Base-by-base conservation (phyloP, 2,888 invertebrate species). In the Diogma glabrata region DNA sequence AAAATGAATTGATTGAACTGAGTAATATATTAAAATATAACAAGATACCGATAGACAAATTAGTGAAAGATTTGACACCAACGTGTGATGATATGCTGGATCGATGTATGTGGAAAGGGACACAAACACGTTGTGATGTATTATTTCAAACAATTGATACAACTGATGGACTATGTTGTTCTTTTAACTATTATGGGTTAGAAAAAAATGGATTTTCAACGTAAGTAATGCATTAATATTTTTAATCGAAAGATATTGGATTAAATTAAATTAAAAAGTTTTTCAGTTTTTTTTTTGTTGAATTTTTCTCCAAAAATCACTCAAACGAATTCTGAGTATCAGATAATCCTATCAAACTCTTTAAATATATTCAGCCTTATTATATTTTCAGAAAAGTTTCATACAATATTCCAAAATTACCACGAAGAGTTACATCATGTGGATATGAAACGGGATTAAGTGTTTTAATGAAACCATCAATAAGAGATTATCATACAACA, bases 361-460 rank as follows among this genome's bases (percentile, higher is more conserved):
- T 40, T 47, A 22, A n/a, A 28, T 14, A 43, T 36, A 20, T 10
- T 51, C 36, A 14, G 28, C 33, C 38, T 23, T 23, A 46, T 22
- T 7, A 4, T 1, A 12, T 48, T 51, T 52, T 14, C 14, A 69
- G 69, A 2, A 67, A 67, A 60, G 60, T 67, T 1, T 62, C 64
- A 1, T 65, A 65, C 40, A 66, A 67, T 50, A 62, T 67, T 12
- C 67, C 71, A 30, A 64, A 64, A 19, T 63, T 61, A 3, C 81
- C 82, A 0, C 74, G 76, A 50, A 74, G 78, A 2, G 76, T 81
- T 1, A 78, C 82, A 0, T 78, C 81, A 0, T 83, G 83, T 59
- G 84, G 84, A 0, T 79, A 78, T 60, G 76, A 79, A 58, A 82
- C 81, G 0, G 84, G 81, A 0, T 67, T 84, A 1, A 77, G 78